Conservation (phyloP, 2,113 vertebrate species). For the Sialia sialis region DNA sequence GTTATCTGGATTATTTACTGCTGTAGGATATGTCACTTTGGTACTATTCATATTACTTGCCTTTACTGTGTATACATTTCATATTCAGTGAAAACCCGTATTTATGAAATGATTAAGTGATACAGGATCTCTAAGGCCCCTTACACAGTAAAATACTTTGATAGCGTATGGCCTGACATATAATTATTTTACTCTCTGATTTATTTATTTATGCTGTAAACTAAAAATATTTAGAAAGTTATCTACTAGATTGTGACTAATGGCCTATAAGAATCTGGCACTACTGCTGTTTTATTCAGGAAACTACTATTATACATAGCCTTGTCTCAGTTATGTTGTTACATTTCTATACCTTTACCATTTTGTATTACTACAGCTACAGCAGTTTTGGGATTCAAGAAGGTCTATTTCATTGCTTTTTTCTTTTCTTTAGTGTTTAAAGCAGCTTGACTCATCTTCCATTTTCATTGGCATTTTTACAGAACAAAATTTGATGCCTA, state of each 20-base stretch:
- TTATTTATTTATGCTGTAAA: neutral
- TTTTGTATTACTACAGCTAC: neutral
- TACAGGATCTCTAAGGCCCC: neutral
- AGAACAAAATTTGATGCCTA: neutral
- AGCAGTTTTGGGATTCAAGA: neutral
- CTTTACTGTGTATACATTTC: neutral
- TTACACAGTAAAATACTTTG: neutral
- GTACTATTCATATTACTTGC: neutral
- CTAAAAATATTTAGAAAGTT: conserved; percentile 1
- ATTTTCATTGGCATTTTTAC: neutral
- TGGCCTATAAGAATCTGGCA: neutral
- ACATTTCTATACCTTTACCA: neutral
- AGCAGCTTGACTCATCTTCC: neutral
- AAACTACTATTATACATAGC: neutral
- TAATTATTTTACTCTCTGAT: neutral
- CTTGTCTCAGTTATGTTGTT: neutral
- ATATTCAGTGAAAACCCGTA: neutral
- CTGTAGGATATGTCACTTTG: neutral
- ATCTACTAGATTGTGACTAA: neutral
- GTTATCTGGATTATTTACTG: neutral
- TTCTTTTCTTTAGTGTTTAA: neutral
- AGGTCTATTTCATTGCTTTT: neutral
- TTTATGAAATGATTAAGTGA: neutral
- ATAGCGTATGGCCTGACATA: neutral
- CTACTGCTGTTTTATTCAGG: neutral